Evolutionary conservation across 2,113 vertebrate genomes (phyloP), one percentile per base, ranked within the genome.

Genomic region (Takifugu flavidus): DNA sequence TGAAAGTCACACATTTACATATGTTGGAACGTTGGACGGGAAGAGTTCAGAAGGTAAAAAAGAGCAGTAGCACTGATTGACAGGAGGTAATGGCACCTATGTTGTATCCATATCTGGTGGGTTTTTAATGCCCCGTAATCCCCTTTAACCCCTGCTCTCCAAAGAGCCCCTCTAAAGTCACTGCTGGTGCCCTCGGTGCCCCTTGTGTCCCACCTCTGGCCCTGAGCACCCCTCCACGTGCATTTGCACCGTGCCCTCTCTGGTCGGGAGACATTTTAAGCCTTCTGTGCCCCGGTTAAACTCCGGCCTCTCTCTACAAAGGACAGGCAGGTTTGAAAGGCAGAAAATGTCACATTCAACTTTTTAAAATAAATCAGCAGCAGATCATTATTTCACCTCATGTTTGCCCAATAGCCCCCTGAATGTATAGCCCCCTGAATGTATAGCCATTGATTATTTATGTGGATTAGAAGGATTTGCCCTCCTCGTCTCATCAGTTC

Each of bases 41-140:
- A 20, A 20, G 20, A 20, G 20, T 20, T 20, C 20, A 20, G 20
- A 20, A 20, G 20, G 20, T 20, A 20, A 20, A 54, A n/a, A 54
- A 62, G 72, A 53, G 11, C 13, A 66, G 39, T 51, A 49, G 25
- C 77, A 64, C 45, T 93, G 91, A 94, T 86, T 92, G 91, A 91
- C 94, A 89, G 62, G 63, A 88, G 87, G 86, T 93, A 93, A 94
- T 92, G 80, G 85, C 87, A 91, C 84, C 87, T 90, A 89, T 88
- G 91, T 93, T 90, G 56, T 81, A 79, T 84, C 70, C 65, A 74
- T 76, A 84, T 81, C 74, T 86, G 75, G 70, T 66, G 72, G 57
- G 59, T 74, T 85, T 90, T 86, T 86, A 85, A 3, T 85, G 82
- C 70, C 76, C 79, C 57, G 39, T 80, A 88, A 72, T 82, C 50